Evolutionary conservation across 2,888 invertebrate species (phyloP).

Genomic region (Erpobdella octoculata): DNA sequence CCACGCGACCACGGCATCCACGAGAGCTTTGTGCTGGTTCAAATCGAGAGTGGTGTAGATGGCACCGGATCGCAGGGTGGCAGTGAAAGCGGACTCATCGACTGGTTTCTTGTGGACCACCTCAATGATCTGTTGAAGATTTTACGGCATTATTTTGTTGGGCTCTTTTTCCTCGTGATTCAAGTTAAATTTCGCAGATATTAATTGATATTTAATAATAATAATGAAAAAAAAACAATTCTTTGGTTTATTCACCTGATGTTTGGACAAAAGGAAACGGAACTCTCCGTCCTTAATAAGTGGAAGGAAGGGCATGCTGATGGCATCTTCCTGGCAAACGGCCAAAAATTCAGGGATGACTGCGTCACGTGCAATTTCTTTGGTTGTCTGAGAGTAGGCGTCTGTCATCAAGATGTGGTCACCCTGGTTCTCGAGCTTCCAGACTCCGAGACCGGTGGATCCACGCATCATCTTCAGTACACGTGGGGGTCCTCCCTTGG

Average conservation of each 20-base stretch:
- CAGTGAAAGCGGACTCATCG: constrained; percentile 35
- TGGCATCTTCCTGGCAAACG: constrained; percentile 34
- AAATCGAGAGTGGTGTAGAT: constrained; percentile 35
- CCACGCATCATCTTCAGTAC: constrained; percentile 37
- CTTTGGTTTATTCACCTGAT: too few relatives aligned
- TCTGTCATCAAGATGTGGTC: constrained; percentile 34
- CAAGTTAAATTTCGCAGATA: background rate
- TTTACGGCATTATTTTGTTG: background rate
- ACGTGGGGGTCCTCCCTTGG: constrained; percentile 33
- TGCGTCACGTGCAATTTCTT: constrained; percentile 31
- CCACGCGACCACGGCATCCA: constrained; percentile 32
- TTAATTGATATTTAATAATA: background rate
- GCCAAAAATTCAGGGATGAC: constrained; percentile 33
- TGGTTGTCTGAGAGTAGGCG: constrained; percentile 33
- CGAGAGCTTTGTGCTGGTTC: constrained; percentile 31
- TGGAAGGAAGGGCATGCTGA: constrained; percentile 37
- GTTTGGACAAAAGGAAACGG: constrained; percentile 34
- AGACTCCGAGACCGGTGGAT: constrained; percentile 31
- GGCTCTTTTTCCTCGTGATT: too few relatives aligned
- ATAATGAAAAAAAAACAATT: too few relatives aligned
- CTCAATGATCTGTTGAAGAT: constrained; percentile 30
- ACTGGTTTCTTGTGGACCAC: constrained; percentile 36
- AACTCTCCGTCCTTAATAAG: constrained; percentile 35
- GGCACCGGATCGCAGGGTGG: constrained; percentile 34
- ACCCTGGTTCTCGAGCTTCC: constrained; percentile 33